Conservation (phyloP, 2,888 invertebrate genomes). For the Perdita meconis region DNA sequence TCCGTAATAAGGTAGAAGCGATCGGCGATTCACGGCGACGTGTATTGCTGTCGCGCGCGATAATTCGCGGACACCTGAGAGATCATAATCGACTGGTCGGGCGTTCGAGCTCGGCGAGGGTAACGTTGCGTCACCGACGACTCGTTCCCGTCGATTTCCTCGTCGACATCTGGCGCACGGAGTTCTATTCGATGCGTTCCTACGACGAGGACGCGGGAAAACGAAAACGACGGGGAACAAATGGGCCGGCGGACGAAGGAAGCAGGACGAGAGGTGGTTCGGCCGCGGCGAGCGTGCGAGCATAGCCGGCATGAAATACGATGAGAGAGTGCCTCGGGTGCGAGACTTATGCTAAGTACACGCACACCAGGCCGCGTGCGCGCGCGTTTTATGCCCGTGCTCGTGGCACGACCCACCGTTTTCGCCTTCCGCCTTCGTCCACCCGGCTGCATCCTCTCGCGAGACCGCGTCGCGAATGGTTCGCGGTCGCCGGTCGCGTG, state of each 20-base stretch:
- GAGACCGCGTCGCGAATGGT: conserved; percentile 16
- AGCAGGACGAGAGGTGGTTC: conserved; percentile 57
- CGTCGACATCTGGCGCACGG: not conserved
- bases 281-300: conserved; percentile 63
- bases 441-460: conserved; percentile 24
- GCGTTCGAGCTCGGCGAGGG: conserved; percentile 11
- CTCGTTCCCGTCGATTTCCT: conserved; percentile 25
- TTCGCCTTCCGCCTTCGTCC: conserved; percentile 51
- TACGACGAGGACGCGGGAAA: conserved; percentile 2
- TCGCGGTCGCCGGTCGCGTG: conserved; percentile 58
- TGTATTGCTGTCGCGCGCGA: conserved; percentile 45
- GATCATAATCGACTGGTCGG: conserved; percentile 53
- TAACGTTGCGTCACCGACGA: conserved; percentile 16
- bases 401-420: conserved; percentile 50
- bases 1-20: conserved; percentile 52
- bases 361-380: conserved; percentile 68
- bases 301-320: conserved; percentile 80
- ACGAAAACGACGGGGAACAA: conserved; percentile 48
- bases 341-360: conserved; percentile 83
- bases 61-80: conserved; percentile 54
- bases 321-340: conserved; percentile 83
- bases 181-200: not conserved
- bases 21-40: conserved; percentile 54
- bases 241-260: conserved; percentile 43
- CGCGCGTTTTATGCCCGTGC: conserved; percentile 65